Evolutionary conservation across 2,797 vertebrate species (phyloP), one percentile per base, ranked within the genome.

Genomic region (Rhinogobio ventralis): DNA sequence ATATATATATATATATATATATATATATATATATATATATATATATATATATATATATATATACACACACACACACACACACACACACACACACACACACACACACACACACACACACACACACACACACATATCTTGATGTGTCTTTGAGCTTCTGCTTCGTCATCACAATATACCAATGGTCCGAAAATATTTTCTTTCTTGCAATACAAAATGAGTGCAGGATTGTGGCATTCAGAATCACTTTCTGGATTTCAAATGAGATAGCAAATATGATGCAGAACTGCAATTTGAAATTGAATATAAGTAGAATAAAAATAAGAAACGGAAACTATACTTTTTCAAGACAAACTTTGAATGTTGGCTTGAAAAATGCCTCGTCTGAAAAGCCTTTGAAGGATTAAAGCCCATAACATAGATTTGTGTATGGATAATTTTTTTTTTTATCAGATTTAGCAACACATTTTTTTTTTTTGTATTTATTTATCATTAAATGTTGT

Each of bases 61-160:
- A n/a, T n/a, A n/a, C n/a, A n/a, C n/a, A n/a, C n/a, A n/a, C n/a
- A n/a, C n/a, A n/a, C n/a, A n/a, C n/a, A n/a, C n/a, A n/a, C n/a
- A n/a, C n/a, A n/a, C n/a, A n/a, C n/a, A n/a, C n/a, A n/a, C n/a
- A n/a, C n/a, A n/a, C n/a, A n/a, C n/a, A n/a, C n/a, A n/a, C n/a
- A n/a, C n/a, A n/a, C n/a, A n/a, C n/a, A n/a, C n/a, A n/a, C n/a
- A n/a, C n/a, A n/a, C n/a, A n/a, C n/a, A n/a, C n/a, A n/a, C n/a
- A n/a, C n/a, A n/a, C n/a, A n/a, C 4, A 57, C 8, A 57, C 10
- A 57, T 4, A n/a, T 23, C 23, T 57, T 57, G 20, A 57, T 66
- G 11, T 64, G 20, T 80, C 71, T 88, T 86, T 85, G 72, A 85
- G 68, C 45, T 67, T 74, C 36, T 75, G 74, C 68, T 78, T 64